Conservation (phyloP, 2,888 invertebrate genomes). For the Tinea semifulvella region DNA sequence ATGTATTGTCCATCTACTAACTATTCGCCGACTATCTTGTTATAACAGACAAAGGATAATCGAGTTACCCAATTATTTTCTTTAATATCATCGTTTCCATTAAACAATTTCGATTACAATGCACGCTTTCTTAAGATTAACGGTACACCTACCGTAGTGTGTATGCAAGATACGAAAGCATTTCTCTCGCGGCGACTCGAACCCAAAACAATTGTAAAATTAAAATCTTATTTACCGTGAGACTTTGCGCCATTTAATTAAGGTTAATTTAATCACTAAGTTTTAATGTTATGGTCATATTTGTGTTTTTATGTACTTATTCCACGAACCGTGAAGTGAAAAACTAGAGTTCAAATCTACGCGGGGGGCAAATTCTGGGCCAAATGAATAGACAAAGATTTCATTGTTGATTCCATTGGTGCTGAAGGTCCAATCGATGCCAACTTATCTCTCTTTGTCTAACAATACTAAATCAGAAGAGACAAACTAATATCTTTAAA, state of each 20-base stretch:
- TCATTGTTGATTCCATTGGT: conserved; percentile 1
- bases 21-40: not conserved
- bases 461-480: no score
- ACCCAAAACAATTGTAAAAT: conserved; percentile 12
- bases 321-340: conserved; percentile 21
- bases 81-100: conserved; percentile 12
- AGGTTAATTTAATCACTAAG: conserved; percentile 48
- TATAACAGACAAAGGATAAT: conserved; percentile 10
- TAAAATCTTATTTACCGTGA: conserved; percentile 36
- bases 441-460: no score
- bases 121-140: conserved; percentile 10
- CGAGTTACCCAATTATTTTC: conserved; percentile 11
- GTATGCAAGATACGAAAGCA: conserved; percentile 9
- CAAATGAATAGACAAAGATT: conserved; percentile 14
- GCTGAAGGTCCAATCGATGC: no score
- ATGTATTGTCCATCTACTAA: conserved; percentile 27
- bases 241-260: conserved; percentile 40
- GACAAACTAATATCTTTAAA: no score
- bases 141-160: conserved; percentile 2
- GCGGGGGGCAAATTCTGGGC: conserved; percentile 19
- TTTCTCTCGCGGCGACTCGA: conserved; percentile 16
- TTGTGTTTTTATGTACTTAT: conserved; percentile 25
- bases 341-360: conserved; percentile 19
- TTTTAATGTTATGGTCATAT: conserved; percentile 28
- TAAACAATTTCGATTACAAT: conserved; percentile 9